phyloP scores from a whole-genome alignment of 1,140 invertebrate species.

The Sitodiplosis mosellana region DNA sequence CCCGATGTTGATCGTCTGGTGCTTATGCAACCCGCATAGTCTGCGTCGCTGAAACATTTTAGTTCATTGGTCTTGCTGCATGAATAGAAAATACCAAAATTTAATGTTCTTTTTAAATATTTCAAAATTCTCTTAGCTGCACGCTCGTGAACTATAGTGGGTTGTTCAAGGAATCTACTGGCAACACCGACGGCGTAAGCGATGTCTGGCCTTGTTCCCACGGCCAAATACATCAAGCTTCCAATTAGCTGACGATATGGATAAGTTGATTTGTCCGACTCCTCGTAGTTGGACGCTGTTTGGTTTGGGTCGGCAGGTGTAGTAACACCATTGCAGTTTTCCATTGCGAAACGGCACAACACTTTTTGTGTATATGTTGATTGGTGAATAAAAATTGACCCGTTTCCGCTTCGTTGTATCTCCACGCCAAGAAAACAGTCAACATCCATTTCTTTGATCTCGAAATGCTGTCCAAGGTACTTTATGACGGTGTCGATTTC shows the following conservation, averaged over 20 bases:
- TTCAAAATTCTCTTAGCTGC: conserved; percentile 18
- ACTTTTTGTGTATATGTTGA: conserved; percentile 17
- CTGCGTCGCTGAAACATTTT: conserved; percentile 8
- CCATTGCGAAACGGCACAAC: conserved; percentile 15
- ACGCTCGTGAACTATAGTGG: conserved; percentile 16
- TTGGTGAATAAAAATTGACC: conserved; percentile 16
- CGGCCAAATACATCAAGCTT: conserved; percentile 21
- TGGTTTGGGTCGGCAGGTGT: conserved; percentile 10
- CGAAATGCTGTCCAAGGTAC: conserved; percentile 12
- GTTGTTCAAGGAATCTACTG: conserved; percentile 22
- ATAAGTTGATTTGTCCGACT: conserved; percentile 6
- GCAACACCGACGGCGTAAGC: conserved; percentile 15
- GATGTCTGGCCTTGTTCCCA: conserved; percentile 23
- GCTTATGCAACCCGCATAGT: conserved; percentile 3
- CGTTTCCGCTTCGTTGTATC: conserved; percentile 8
- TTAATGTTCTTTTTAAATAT: conserved; percentile 25
- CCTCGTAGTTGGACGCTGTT: neutral
- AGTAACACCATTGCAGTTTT: conserved; percentile 9
- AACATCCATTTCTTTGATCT: conserved; percentile 9
- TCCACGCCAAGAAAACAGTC: conserved; percentile 15
- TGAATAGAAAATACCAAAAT: conserved; percentile 10
- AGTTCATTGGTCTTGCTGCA: neutral
- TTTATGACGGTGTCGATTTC: conserved; percentile 8
- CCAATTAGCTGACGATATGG: conserved; percentile 22
- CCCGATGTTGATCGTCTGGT: conserved; percentile 18